phyloP scores from a whole-genome alignment of 2,797 vertebrate genomes.

The Notolabrus celidotus region DNA sequence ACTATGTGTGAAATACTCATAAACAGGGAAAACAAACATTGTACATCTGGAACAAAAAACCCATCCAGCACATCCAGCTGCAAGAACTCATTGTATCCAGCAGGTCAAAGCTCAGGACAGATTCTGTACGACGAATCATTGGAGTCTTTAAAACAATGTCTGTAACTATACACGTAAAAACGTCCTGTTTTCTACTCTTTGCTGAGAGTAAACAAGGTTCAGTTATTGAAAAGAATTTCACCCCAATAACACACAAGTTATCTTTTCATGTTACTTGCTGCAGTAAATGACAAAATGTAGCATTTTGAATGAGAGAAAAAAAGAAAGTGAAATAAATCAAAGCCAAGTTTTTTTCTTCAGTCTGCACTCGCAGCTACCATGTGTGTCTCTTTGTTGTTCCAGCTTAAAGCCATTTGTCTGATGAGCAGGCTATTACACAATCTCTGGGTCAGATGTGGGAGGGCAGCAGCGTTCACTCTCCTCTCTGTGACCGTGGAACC shows the following conservation, averaged over 20 bases:
- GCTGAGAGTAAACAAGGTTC: no score
- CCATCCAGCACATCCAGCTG: slow-evolving; percentile 34
- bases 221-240: no score
- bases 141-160: neutral
- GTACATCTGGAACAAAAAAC: slow-evolving; percentile 41
- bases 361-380: slow-evolving; percentile 52
- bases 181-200: no score
- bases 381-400: slow-evolving; percentile 61
- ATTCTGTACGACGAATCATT: slow-evolving; percentile 5
- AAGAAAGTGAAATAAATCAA: slow-evolving; percentile 16
- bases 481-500: slow-evolving; percentile 78
- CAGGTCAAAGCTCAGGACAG: slow-evolving; percentile 22
- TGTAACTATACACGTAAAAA: no score
- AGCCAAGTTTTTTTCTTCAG: slow-evolving; percentile 42
- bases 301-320: slow-evolving; percentile 32
- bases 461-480: slow-evolving; percentile 74
- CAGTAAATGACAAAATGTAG: neutral
- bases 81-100: slow-evolving; percentile 2
- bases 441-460: slow-evolving; percentile 80
- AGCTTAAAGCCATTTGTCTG: slow-evolving; percentile 70
- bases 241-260: no score
- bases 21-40: slow-evolving; percentile 35
- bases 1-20: slow-evolving; percentile 27
- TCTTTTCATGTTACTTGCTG: no score
- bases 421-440: slow-evolving; percentile 71